phyloP scores from a whole-genome alignment of 2,888 invertebrate genomes.

The Tetranychus piercei region DNA sequence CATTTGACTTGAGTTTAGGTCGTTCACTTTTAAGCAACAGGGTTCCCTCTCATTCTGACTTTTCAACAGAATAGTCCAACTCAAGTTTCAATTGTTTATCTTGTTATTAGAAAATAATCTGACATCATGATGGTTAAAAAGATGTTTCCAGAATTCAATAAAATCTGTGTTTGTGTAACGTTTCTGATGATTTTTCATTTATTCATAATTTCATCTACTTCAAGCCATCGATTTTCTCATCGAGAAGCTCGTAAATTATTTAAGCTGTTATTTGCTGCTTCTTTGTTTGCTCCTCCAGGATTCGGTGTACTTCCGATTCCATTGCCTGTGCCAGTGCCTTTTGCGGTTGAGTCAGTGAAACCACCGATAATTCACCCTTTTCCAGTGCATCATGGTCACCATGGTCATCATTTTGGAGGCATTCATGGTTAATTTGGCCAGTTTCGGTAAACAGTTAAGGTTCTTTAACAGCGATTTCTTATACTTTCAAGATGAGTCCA shows the following conservation, averaged over 20 bases:
- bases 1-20: too few species aligned
- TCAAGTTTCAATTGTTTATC: too few species aligned
- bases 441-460: too few species aligned
- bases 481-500: too few species aligned
- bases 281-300: constrained; percentile 9
- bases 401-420: neutral
- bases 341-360: constrained; percentile 5
- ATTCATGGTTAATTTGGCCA: neutral
- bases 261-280: constrained; percentile 7
- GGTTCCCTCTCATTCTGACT: too few species aligned
- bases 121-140: neutral
- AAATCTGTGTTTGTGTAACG: neutral
- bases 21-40: too few species aligned
- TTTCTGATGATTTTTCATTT: neutral
- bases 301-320: constrained; percentile 11
- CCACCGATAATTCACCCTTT: constrained; percentile 9
- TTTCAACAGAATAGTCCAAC: too few species aligned
- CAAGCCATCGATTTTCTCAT: neutral
- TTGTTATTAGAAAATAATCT: too few species aligned
- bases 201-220: neutral
- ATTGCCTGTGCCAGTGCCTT: constrained; percentile 8
- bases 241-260: constrained; percentile 3
- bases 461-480: too few species aligned
- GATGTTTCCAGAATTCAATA: neutral
- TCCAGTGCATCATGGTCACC: neutral